Evolutionary conservation across 2,797 vertebrate genomes (phyloP).

Genomic region (Enteromius mattozi): DNA sequence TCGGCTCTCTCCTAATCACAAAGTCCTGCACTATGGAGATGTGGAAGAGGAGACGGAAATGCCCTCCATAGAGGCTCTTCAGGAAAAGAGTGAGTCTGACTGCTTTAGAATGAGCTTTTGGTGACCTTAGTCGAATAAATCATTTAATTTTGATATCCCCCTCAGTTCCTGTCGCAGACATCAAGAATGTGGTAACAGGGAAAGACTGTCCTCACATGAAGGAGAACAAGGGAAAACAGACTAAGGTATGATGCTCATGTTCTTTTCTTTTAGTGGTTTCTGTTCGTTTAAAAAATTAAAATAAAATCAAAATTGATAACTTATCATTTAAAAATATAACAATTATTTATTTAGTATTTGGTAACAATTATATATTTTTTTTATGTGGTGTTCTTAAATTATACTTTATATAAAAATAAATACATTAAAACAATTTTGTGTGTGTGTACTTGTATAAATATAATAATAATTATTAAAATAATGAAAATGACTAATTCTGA

Average conservation of each 20-base stretch:
- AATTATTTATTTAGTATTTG: not conserved
- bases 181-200: conserved; percentile 88
- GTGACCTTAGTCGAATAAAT: not conserved
- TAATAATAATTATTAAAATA: not conserved
- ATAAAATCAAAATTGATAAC: not conserved
- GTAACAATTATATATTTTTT: too few relatives aligned
- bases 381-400: too few relatives aligned
- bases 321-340: not conserved
- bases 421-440: not conserved
- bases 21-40: conserved; percentile 94
- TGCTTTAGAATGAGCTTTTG: not conserved
- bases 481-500: not conserved
- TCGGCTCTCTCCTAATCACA: conserved; percentile 94
- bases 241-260: conserved; percentile 78
- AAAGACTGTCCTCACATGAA: conserved; percentile 95
- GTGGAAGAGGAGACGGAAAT: conserved; percentile 83
- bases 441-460: too few relatives aligned
- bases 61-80: conserved; percentile 86
- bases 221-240: conserved; percentile 94
- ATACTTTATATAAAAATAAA: not conserved
- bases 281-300: not conserved
- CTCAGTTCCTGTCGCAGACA: conserved; percentile 92
- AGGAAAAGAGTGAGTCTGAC: conserved; percentile 84
- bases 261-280: not conserved
- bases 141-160: not conserved